Conservation (phyloP, 2,113 vertebrate species). For the Lophotis ruficrista region DNA sequence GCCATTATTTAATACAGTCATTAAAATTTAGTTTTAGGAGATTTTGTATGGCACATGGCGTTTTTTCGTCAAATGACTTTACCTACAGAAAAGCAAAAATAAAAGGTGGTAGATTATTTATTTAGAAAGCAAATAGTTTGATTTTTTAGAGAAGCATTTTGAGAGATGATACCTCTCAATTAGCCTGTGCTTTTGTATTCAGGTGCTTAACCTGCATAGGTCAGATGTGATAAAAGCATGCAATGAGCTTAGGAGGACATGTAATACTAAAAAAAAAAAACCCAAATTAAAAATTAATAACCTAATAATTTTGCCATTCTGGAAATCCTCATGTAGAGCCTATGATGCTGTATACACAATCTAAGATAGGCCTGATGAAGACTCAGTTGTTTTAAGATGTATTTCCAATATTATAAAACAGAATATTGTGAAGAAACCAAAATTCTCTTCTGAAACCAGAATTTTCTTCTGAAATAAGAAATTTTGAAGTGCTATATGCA, state of each 20-base stretch:
- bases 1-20: slow-evolving; percentile 50
- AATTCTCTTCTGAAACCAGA: not conserved
- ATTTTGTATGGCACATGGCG: not conserved
- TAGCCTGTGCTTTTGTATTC: not conserved
- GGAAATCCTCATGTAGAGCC: not conserved
- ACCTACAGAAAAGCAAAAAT: not conserved
- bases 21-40: slow-evolving; percentile 52
- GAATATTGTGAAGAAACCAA: not conserved
- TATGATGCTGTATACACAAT: not conserved
- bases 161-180: not conserved
- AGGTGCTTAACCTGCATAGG: not conserved
- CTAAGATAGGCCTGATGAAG: not conserved
- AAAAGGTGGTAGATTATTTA: not conserved
- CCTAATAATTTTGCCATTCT: not conserved
- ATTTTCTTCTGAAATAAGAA: not conserved
- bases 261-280: not conserved
- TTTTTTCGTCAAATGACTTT: not conserved
- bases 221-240: not conserved
- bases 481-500: not conserved
- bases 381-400: not conserved
- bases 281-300: not conserved
- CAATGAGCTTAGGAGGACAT: not conserved
- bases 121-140: not conserved
- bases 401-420: not conserved
- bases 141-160: not conserved